Base-by-base conservation (phyloP, 2,113 vertebrate species). In the Hyaena hyaena region DNA sequence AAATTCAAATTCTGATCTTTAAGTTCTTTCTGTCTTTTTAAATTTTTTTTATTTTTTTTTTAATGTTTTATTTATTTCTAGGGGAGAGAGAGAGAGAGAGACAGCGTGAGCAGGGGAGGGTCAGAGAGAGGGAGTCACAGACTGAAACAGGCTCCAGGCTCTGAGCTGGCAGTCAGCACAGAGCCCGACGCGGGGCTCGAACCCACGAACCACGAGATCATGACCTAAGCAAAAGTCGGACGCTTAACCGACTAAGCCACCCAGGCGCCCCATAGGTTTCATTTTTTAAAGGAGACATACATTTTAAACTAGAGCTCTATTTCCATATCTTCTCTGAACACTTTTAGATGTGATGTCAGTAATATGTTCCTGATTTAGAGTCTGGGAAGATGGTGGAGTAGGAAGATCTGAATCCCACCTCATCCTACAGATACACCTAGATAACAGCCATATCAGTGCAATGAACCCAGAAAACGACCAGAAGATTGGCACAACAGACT, bases 281-380 rank as follows among this genome's bases (percentile, higher is more conserved):
- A 77, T 28, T 92, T 88, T 85, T 65, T 89, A 84, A 95, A 80
- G 63, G 73, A 77, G n/a, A 88, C 26, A 90, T 69, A 74, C n/a
- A 77, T 80, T 88, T 96, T 39, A 96, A 96, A 93, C 55, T 28
- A 95, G 35, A 88, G 21, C 4, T 92, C 55, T 73, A 93, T 91
- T 91, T 91, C 17, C 33, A 84, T 35, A 96, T 77, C 31, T 79
- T 95, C 26, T 89, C 66, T 61, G 88, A 88, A 69, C 65, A 35
- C 10, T 61, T 88, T 92, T 50, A 73, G 83, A 85, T 45, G 31
- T 17, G 77, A 89, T 43, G n/a, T 48, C 24, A 92, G 81, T 87
- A 97, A 80, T 73, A 88, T 88, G 50, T 26, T 74, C 23, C 39
- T 45, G 39, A 74, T 74, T 74, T 74, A 45, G 35, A 43, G 73